Base-by-base conservation (phyloP, 2,113 vertebrate species). In the Sturnus vulgaris region DNA sequence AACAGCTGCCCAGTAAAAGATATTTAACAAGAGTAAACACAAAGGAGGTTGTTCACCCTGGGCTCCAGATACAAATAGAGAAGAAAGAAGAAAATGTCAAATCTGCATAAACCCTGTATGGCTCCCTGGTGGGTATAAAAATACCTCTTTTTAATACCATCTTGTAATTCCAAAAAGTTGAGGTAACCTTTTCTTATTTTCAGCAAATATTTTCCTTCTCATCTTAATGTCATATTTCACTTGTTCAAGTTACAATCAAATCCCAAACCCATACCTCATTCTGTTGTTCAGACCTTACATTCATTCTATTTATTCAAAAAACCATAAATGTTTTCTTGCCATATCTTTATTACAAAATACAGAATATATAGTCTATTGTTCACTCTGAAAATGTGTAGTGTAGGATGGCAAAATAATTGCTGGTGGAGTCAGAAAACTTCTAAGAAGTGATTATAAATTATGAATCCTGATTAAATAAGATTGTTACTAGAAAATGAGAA, bases 31-130 rank as follows among this genome's bases (percentile, higher is more conserved):
- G 68, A 92, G 79, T 79, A 92, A 95, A 92, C 57, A 82, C 42
- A 88, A 61, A 86, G 42, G 39, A 73, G 57, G 15, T 46, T 57
- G 40, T 17, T 92, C 89, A 96, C 75, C 64, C 87, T 72, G 52
- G 63, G 59, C 92, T 95, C 59, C 71, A 72, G 24, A 53, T 12
- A 82, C 87, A 91, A 94, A 95, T 33, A 90, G 39, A 85, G 59
- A 77, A 90, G 76, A 55, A 75, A 92, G 64, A 80, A 71, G 85
- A 77, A 96, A 97, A 97, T 96, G 94, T 96, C 94, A 96, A 59
- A 96, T 95, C 82, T 97, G 52, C 92, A 95, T 96, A 96, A 94
- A 59, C 42, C 31, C 44, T 73, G 50, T 42, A 63, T 77, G 70
- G 50, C 19, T 95, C 68, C 68, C 94, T 77, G 39, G 39, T 83